These are phyloP conservation scores for Calcarius lapponicus DNA, from an alignment of 2,797 vertebrate genomes.

Conservation along the genomic window DNA sequence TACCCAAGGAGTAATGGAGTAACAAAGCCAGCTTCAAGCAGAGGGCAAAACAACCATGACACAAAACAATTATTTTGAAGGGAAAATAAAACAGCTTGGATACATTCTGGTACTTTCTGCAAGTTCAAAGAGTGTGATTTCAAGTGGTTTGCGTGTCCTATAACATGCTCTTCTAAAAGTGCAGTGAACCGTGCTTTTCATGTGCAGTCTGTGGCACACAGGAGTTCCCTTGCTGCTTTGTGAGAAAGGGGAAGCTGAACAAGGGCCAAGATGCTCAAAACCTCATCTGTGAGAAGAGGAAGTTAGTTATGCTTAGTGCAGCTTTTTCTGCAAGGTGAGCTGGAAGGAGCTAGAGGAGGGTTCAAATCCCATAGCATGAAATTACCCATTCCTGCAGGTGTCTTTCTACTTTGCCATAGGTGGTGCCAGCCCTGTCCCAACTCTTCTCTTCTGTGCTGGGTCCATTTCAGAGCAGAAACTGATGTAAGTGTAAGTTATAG, in stretches of 20 bases:
- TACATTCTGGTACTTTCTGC: not conserved
- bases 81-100: not conserved
- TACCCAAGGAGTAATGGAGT: not conserved
- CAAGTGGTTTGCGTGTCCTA: not conserved
- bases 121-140: not conserved
- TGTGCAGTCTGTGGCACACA: not conserved
- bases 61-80: not conserved
- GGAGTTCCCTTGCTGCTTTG: not conserved
- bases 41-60: not conserved
- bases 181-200: not conserved
- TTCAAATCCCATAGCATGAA: not conserved
- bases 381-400: not conserved
- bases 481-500: not conserved
- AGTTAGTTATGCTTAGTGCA: not conserved
- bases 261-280: not conserved
- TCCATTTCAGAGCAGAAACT: not conserved
- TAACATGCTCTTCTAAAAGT: not conserved
- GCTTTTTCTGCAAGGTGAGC: not conserved
- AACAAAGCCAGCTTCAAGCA: not conserved
- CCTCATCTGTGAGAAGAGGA: not conserved
- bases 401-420: not conserved
- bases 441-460: not conserved
- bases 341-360: not conserved
- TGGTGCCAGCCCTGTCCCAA: not conserved
- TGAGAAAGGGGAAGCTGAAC: not conserved